These are phyloP conservation scores for Chrysopa pallens DNA, from an alignment of 1,140 invertebrate species.

Conservation along the genomic window DNA sequence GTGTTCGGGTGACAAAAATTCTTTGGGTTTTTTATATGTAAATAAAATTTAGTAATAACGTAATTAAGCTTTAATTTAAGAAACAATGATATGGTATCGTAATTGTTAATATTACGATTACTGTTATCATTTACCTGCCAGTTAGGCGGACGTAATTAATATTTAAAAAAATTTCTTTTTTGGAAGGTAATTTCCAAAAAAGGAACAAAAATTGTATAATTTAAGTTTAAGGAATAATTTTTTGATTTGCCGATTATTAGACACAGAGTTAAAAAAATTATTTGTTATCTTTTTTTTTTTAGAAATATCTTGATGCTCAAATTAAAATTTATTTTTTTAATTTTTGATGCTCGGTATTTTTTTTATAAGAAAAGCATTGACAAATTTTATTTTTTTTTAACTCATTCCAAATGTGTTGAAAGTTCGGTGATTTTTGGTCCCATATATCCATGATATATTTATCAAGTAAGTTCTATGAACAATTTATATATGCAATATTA, in stretches of 20 bases:
- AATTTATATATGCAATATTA: slow-evolving; percentile 17
- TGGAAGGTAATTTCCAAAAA: slow-evolving; percentile 28
- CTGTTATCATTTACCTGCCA: slow-evolving; percentile 7
- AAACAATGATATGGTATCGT: too few relatives aligned
- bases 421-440: slow-evolving; percentile 64
- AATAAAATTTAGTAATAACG: not conserved
- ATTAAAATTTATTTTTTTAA: not conserved
- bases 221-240: too few relatives aligned
- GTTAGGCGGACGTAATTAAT: slow-evolving; percentile 9
- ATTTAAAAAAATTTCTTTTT: not conserved
- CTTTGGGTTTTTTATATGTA: not conserved
- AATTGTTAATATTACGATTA: too few relatives aligned
- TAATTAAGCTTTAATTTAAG: not conserved
- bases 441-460: slow-evolving; percentile 95
- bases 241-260: too few relatives aligned
- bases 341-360: slow-evolving; percentile 15
- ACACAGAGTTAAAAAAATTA: too few relatives aligned
- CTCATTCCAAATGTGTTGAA: slow-evolving; percentile 17
- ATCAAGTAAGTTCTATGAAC: slow-evolving; percentile 85
- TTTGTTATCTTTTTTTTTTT: too few relatives aligned
- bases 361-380: not conserved
- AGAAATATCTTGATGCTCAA: slow-evolving; percentile 11
- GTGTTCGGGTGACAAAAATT: not conserved
- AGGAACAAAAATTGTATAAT: not conserved
- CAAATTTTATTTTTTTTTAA: not conserved